Evolutionary conservation across 2,113 vertebrate genomes (phyloP).

Genomic region (Cyphomyrus plagiostoma): DNA sequence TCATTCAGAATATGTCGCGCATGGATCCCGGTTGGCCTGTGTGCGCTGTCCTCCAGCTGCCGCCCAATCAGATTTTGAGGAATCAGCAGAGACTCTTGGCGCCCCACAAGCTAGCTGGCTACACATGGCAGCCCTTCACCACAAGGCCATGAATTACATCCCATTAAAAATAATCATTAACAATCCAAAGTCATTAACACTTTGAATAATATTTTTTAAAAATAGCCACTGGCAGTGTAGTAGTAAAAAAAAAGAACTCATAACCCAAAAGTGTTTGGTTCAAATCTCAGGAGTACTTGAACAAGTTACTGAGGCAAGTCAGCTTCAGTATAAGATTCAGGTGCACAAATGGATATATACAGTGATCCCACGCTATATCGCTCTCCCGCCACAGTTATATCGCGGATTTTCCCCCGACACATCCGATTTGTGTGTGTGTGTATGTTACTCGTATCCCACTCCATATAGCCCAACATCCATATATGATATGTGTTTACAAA

Average conservation of each 20-base stretch:
- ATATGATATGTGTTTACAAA: too few species aligned
- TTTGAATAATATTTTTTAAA: not conserved
- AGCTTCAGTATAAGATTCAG: not conserved
- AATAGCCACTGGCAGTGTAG: not conserved
- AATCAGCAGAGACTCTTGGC: conserved; percentile 44
- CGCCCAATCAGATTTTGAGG: conserved; percentile 46
- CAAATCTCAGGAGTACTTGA: not conserved
- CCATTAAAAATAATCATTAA: conserved; percentile 13
- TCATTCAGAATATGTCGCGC: not conserved
- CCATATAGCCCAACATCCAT: too few species aligned
- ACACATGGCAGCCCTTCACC: conserved; percentile 62
- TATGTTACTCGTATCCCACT: too few species aligned
- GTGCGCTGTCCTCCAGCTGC: conserved; percentile 32
- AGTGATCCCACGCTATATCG: too few species aligned
- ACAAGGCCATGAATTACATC: conserved; percentile 32
- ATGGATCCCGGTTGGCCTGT: conserved; percentile 39
- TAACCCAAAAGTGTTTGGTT: not conserved
- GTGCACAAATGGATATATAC: not conserved
- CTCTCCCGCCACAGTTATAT: too few species aligned
- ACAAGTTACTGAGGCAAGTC: not conserved
- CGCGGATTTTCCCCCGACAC: too few species aligned
- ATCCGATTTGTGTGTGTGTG: too few species aligned
- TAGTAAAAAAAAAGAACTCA: not conserved
- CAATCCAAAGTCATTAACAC: not conserved
- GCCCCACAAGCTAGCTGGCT: conserved; percentile 60